Evolutionary conservation across 1,140 invertebrate genomes (phyloP), one percentile per base, ranked within the genome.

Genomic region (Drosophila lini): DNA sequence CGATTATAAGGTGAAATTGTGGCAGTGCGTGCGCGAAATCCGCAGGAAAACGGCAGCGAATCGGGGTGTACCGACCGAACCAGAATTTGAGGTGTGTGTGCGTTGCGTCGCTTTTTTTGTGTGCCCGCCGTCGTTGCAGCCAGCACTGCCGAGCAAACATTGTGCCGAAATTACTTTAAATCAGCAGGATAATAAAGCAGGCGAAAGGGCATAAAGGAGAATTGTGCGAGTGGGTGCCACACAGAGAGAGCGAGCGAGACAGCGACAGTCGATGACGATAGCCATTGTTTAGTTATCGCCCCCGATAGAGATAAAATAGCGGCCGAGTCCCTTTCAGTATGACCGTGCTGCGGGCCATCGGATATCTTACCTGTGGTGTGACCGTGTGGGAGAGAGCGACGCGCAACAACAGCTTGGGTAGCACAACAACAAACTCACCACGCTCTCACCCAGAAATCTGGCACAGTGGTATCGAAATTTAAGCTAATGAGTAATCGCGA

Each of bases 381-480:
- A 44, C 71, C 53, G 62, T 57, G 31, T 50, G 22, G 40, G 34
- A 56, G 71, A 53, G 41, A 77, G 60, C 22, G 61, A 69, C 48
- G 62, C 52, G 78, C 71, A 83, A 83, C 78, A 74, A 70, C 79
- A 77, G 75, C 65, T 64, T 77, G 82, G 73, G 68, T 85, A 64
- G 25, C 25, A 28, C 25, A 28, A 28, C 25, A 28, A 28, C 25
- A 86, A 70, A 74, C 75, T 65, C 63, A 67, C 65, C 65, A 70
- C 64, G 45, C 68, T 71, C 68, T 71, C 68, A 71, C 68, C 68
- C 68, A 71, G 68, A 71, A 71, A 71, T 71, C 65, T 69, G 67
- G 68, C 68, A 71, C 68, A 71, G 68, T 71, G 68, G 68, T 71
- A 57, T 36, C 50, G 34, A 71, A 71, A 57, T 48, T 15, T 13